A percentile compares a stretch with the other conserved stretches of the same genome.
These are phyloP conservation scores for Falco novaeseelandiae DNA, from an alignment of 2,797 vertebrate species.

Conservation along the genomic window DNA sequence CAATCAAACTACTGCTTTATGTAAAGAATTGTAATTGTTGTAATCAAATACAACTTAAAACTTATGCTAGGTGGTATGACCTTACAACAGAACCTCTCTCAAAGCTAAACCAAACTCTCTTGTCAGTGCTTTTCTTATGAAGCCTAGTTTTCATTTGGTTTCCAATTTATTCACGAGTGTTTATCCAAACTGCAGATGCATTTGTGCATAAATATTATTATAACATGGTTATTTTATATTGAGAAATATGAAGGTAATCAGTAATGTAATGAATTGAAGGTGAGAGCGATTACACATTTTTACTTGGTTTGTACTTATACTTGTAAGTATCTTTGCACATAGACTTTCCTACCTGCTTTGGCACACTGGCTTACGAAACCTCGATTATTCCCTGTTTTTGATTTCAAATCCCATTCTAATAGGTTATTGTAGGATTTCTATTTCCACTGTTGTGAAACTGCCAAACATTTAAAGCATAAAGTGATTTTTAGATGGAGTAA, in stretches of 20 bases:
- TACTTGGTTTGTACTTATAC: not conserved
- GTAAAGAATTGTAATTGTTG: not conserved
- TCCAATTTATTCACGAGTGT: not conserved
- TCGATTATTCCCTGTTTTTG: not conserved
- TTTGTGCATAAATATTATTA: slow-evolving; percentile 19
- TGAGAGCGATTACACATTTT: not conserved
- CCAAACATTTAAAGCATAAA: not conserved
- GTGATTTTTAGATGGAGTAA: not conserved
- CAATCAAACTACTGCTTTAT: not conserved
- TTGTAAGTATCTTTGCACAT: not conserved
- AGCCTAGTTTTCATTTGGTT: not conserved
- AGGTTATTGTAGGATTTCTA: not conserved
- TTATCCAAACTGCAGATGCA: not conserved
- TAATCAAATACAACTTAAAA: slow-evolving; percentile 9
- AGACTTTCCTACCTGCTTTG: not conserved
- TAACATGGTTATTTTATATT: not conserved
- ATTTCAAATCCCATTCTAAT: not conserved
- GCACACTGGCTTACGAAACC: not conserved
- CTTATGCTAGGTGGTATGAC: not conserved
- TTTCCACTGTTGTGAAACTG: not conserved
- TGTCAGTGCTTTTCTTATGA: not conserved
- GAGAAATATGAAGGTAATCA: not conserved
- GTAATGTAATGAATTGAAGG: not conserved
- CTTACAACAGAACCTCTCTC: not conserved
- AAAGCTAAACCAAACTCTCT: not conserved